A percentile compares a stretch with the other conserved stretches of the same genome.
These are phyloP conservation scores for Fragum fragum DNA, from an alignment of 2,888 invertebrate genomes.

Conservation along the genomic window DNA sequence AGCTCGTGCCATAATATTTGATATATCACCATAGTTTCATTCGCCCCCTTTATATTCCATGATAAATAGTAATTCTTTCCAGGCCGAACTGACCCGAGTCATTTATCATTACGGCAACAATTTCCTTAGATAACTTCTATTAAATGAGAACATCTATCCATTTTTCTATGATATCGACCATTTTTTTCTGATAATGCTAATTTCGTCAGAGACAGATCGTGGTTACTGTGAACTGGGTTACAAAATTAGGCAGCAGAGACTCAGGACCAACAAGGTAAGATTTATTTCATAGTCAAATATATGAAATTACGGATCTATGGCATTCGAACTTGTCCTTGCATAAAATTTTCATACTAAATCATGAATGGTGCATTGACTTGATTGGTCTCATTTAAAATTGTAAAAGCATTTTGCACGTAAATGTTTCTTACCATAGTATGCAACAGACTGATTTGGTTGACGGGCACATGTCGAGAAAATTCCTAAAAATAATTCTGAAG, in stretches of 20 bases:
- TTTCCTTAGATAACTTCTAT: neutral
- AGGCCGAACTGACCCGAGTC: neutral
- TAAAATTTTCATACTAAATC: no score
- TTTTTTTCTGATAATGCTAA: neutral
- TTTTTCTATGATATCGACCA: neutral
- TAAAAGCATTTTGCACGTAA: no score
- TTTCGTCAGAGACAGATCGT: neutral
- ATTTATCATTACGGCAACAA: constrained; percentile 10
- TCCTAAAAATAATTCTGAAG: no score
- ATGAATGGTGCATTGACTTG: no score
- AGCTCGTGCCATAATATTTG: neutral
- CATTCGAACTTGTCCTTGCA: neutral
- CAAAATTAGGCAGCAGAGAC: neutral
- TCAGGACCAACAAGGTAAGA: neutral
- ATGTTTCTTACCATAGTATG: no score
- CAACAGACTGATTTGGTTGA: no score
- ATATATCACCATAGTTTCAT: neutral
- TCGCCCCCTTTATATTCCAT: neutral
- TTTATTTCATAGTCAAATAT: neutral
- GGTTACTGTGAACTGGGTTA: neutral
- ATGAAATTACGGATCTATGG: neutral
- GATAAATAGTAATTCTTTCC: neutral
- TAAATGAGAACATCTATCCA: neutral
- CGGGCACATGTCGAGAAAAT: no score
- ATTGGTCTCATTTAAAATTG: no score